phyloP scores from a whole-genome alignment of 1,140 invertebrate species.

The Scaptodrosophila lebanonensis region DNA sequence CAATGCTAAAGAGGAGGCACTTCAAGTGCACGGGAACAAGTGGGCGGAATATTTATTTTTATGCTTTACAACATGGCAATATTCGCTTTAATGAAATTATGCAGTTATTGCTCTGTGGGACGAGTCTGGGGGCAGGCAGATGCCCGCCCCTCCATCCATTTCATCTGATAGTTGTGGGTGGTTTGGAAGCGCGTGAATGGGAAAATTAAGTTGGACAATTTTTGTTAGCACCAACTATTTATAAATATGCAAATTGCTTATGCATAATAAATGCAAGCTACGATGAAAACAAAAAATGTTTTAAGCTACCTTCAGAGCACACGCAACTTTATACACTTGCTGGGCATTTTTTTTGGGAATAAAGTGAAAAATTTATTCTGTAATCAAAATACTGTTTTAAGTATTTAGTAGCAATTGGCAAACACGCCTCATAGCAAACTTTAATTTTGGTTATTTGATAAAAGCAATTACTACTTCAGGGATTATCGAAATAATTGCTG shows the following conservation, averaged over 20 bases:
- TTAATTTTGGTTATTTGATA: too few relatives aligned
- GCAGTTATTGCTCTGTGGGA: slow-evolving; percentile 56
- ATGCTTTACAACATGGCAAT: slow-evolving; percentile 48
- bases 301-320: neutral
- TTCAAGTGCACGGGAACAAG: neutral
- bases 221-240: too few relatives aligned
- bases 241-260: slow-evolving; percentile 53
- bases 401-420: too few relatives aligned
- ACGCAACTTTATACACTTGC: too few relatives aligned
- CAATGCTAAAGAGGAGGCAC: too few relatives aligned
- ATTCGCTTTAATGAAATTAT: slow-evolving; percentile 67
- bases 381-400: too few relatives aligned
- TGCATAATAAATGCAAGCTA: slow-evolving; percentile 39
- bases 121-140: neutral
- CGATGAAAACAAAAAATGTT: slow-evolving; percentile 7
- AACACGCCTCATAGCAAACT: too few relatives aligned
- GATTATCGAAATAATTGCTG: too few relatives aligned
- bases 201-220: neutral
- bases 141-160: too few relatives aligned
- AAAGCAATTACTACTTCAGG: too few relatives aligned
- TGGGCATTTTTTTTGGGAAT: too few relatives aligned
- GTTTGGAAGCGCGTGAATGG: neutral
- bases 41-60: slow-evolving; percentile 42
- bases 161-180: neutral
- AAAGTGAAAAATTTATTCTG: too few relatives aligned